Evolutionary conservation across 2,797 vertebrate genomes (phyloP).

Genomic region (Cirrhinus molitorella): DNA sequence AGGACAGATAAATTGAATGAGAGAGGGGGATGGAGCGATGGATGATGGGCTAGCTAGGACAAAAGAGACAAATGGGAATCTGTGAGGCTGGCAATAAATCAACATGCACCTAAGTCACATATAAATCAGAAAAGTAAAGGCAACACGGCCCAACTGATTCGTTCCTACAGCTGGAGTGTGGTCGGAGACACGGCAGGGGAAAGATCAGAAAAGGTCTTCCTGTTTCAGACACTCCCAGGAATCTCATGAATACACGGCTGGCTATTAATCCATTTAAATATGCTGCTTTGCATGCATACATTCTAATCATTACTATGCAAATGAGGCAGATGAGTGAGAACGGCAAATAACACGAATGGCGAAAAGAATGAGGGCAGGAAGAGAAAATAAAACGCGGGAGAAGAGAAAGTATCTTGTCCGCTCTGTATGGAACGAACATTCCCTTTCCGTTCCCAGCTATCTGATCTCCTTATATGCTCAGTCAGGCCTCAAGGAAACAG

Average conservation of each 20-base stretch:
- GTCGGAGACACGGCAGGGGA: slow-evolving; percentile 15
- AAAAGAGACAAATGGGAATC: slow-evolving; percentile 42
- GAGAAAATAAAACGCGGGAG: not conserved
- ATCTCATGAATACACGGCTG: slow-evolving; percentile 56
- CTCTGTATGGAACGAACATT: slow-evolving; percentile 19
- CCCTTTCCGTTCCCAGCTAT: slow-evolving; percentile 3
- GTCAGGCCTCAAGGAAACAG: slow-evolving; percentile 55
- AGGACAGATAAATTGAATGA: slow-evolving; percentile 42
- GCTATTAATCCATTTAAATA: slow-evolving; percentile 55
- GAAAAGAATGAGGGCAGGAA: not conserved
- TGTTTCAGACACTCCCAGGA: slow-evolving; percentile 27
- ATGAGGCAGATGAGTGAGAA: slow-evolving; percentile 41
- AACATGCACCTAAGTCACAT: not conserved
- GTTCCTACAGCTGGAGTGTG: not conserved
- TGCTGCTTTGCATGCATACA: slow-evolving; percentile 45
- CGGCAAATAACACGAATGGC: slow-evolving; percentile 42
- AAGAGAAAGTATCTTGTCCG: not conserved
- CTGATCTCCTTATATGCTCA: slow-evolving; percentile 51
- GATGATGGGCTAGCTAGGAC: slow-evolving; percentile 18
- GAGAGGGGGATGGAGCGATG: slow-evolving; percentile 19
- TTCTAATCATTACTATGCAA: slow-evolving; percentile 58
- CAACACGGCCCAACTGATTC: not conserved
- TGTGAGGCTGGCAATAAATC: slow-evolving; percentile 27
- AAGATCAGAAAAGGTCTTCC: slow-evolving; percentile 24
- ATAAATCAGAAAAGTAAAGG: slow-evolving; percentile 24